A percentile compares a stretch with the other conserved stretches of the same genome.
phyloP scores from a whole-genome alignment of 1,140 invertebrate species.

The Pseudomyrmex sp. region DNA sequence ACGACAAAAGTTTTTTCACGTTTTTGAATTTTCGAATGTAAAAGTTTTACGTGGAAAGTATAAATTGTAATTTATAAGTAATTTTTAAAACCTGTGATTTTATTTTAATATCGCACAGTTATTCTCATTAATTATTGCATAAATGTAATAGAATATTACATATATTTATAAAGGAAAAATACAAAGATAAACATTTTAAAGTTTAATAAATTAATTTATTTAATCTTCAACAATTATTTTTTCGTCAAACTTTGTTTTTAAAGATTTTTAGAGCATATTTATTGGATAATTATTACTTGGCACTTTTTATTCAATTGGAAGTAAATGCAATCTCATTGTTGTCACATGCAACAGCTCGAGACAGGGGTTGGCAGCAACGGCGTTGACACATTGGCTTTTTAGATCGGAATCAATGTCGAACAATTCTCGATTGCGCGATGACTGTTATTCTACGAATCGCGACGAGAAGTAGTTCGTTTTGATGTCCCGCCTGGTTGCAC shows the following conservation, averaged over 20 bases:
- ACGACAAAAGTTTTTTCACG: background rate
- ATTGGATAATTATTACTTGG: background rate
- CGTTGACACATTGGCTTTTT: constrained; percentile 16
- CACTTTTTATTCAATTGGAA: constrained; percentile 32
- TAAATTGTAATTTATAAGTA: background rate
- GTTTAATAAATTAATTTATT: background rate
- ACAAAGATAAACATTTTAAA: background rate
- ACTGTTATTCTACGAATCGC: constrained; percentile 45
- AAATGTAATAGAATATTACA: too few species aligned
- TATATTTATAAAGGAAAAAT: background rate
- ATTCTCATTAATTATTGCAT: too few species aligned
- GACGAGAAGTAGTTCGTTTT: constrained; percentile 53
- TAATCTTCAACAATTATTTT: background rate
- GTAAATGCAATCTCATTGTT: constrained; percentile 7
- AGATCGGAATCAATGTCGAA: constrained; percentile 62
- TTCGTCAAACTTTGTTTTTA: too few species aligned
- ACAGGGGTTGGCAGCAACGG: constrained; percentile 3
- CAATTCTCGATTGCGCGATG: constrained; percentile 1
- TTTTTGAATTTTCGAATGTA: background rate
- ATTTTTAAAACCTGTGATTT: too few species aligned
- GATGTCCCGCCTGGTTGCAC: constrained; percentile 58
- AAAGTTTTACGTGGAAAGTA: background rate
- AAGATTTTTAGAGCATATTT: background rate
- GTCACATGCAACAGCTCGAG: constrained; percentile 8
- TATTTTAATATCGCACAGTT: too few species aligned